A percentile compares a stretch with the other conserved stretches of the same genome.
Conservation (phyloP, 2,797 vertebrate genomes). For the Pangasius sanitwongsei region DNA sequence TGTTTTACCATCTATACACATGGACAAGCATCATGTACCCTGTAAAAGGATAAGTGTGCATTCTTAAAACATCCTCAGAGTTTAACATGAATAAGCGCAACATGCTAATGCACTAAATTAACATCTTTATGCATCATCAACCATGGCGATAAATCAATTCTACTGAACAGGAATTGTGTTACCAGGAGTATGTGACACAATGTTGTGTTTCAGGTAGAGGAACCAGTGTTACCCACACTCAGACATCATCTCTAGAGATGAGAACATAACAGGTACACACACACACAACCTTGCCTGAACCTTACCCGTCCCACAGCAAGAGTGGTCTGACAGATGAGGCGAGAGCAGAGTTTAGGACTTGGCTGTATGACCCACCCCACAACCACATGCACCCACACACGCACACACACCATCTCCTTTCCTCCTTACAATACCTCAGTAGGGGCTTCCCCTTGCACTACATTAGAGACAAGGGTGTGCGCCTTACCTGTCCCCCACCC, state of each 20-base stretch:
- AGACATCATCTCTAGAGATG: conserved; percentile 37
- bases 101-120: not conserved
- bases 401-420: conserved; percentile 42
- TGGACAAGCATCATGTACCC: too few species aligned
- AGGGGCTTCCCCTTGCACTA: conserved; percentile 55
- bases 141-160: not conserved
- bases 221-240: conserved; percentile 24
- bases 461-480: conserved; percentile 61
- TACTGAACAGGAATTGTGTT: not conserved
- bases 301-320: conserved; percentile 12
- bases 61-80: not conserved
- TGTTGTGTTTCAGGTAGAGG: conserved; percentile 40
- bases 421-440: conserved; percentile 50
- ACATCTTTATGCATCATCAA: not conserved
- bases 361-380: not conserved
- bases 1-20: too few species aligned
- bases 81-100: not conserved
- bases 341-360: conserved; percentile 63
- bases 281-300: conserved; percentile 23
- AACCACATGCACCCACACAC: too few species aligned
- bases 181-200: not conserved
- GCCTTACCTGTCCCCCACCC: conserved; percentile 70
- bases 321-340: conserved; percentile 49
- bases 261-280: not conserved
- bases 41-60: too few species aligned